Percentiles rank a stretch among this genome's conserved stretches.
Conservation (phyloP, 1,140 invertebrate species). For the Drosophila parabipectinata region DNA sequence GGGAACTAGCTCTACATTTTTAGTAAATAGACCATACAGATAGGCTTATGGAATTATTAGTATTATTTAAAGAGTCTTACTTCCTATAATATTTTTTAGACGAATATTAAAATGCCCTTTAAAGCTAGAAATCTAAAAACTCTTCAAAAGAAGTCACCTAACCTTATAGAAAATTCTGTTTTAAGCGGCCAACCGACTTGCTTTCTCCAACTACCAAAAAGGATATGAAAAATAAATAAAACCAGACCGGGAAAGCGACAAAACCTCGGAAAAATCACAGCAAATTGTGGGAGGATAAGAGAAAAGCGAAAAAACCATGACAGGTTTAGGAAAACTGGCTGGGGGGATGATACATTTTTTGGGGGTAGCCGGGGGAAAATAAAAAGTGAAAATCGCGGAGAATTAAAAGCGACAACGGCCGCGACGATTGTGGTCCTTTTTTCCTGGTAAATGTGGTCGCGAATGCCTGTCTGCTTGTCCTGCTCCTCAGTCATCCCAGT, state of each 20-base stretch:
- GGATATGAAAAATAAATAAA: conserved; percentile 5
- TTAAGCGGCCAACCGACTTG: conserved; percentile 55
- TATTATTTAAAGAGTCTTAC: too few species aligned
- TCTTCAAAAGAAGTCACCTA: conserved; percentile 18
- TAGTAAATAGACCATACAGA: too few species aligned
- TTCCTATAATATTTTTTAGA: too few species aligned
- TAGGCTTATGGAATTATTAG: too few species aligned
- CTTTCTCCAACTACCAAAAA: conserved; percentile 20
- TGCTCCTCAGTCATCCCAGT: conserved; percentile 8
- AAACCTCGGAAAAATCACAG: conserved; percentile 67
- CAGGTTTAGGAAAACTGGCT: conserved; percentile 34
- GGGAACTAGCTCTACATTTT: neutral
- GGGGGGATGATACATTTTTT: neutral
- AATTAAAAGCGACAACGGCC: conserved; percentile 75
- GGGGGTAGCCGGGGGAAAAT: neutral
- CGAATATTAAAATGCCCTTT: too few species aligned
- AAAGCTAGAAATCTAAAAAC: neutral
- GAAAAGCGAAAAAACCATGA: conserved; percentile 37
- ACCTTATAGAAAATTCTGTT: conserved; percentile 66
- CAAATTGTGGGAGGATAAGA: conserved; percentile 22
- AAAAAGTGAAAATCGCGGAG: conserved; percentile 59
- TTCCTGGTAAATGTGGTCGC: conserved; percentile 56
- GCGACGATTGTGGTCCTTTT: conserved; percentile 65
- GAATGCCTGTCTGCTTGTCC: conserved; percentile 36
- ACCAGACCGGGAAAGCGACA: conserved; percentile 28